phyloP scores from a whole-genome alignment of 2,888 invertebrate species.

The Rapana venosa region DNA sequence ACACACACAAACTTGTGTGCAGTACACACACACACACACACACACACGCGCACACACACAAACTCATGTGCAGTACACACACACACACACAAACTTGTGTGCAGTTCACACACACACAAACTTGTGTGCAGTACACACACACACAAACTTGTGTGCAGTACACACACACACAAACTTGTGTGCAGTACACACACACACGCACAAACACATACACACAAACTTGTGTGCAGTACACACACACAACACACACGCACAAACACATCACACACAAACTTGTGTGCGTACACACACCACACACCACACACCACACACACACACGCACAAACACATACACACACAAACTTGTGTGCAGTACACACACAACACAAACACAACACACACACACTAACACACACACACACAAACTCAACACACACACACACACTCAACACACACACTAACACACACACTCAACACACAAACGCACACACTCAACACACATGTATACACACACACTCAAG shows the following conservation, averaged over 20 bases:
- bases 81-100: neutral
- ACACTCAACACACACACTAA: neutral
- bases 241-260: no score
- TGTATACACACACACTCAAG: no score
- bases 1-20: neutral
- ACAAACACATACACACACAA: neutral
- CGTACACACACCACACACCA: neutral
- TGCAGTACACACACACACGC: neutral
- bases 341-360: neutral
- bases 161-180: neutral
- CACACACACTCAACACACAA: neutral
- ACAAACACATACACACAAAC: no score
- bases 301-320: no score
- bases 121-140: neutral
- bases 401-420: neutral
- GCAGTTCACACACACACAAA: no score
- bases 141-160: neutral
- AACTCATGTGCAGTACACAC: neutral
- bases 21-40: neutral
- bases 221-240: neutral
- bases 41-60: no score
- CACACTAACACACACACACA: neutral
- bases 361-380: slow-evolving; percentile 29
- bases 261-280: neutral
- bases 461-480: no score